Conservation (phyloP, 2,888 invertebrate species). For the Strigamia transsilvanica region DNA sequence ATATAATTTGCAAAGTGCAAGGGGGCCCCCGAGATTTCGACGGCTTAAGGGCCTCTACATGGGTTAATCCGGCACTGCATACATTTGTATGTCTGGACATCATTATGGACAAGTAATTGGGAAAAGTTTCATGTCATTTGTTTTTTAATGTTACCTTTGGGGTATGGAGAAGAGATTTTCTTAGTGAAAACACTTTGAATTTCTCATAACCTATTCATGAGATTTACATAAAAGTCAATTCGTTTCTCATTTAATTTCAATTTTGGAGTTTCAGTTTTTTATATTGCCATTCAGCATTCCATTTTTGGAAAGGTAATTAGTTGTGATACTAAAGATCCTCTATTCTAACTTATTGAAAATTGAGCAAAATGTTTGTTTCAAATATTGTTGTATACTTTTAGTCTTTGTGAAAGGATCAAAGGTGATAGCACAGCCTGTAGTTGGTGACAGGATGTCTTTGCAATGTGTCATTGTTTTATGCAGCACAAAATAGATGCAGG, state of each 20-base stretch:
- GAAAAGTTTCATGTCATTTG: not conserved
- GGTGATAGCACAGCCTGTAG: not conserved
- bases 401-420: not conserved
- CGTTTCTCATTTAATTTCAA: conserved; percentile 26
- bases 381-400: not conserved
- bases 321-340: not conserved
- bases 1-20: too few relatives aligned
- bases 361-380: not conserved
- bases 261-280: not conserved
- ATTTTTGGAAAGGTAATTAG: not conserved
- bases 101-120: not conserved
- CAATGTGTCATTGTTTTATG: not conserved
- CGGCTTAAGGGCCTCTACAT: too few relatives aligned
- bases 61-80: too few relatives aligned
- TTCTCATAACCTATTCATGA: conserved; percentile 39
- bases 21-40: too few relatives aligned
- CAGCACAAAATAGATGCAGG: too few relatives aligned
- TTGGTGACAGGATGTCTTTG: not conserved
- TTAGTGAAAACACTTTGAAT: not conserved
- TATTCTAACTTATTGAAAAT: not conserved
- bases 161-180: conserved; percentile 14
- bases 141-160: conserved; percentile 2
- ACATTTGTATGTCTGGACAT: not conserved
- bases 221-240: conserved; percentile 34
- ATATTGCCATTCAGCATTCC: not conserved